Conservation (phyloP, 2,888 invertebrate species). For the Drosophila parthenogenetica region DNA sequence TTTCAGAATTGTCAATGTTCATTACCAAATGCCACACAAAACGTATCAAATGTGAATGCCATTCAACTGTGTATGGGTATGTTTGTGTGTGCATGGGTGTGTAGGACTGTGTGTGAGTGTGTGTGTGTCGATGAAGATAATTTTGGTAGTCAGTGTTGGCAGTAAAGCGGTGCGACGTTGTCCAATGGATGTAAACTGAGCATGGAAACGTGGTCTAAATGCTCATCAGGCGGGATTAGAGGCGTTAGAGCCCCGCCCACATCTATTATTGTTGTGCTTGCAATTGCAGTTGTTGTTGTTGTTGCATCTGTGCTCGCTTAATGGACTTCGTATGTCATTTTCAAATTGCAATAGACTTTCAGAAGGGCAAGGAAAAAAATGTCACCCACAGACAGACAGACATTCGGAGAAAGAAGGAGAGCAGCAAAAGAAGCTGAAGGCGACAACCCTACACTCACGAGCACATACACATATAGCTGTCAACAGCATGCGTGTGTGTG, state of each 20-base stretch:
- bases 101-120: conserved; percentile 4
- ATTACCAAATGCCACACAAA: conserved; percentile 69
- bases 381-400: conserved; percentile 48
- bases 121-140: conserved; percentile 49
- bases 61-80: conserved; percentile 28
- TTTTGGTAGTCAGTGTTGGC: conserved; percentile 46
- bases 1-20: conserved; percentile 76
- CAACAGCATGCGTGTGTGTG: conserved; percentile 53
- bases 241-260: conserved; percentile 23
- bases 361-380: conserved; percentile 45
- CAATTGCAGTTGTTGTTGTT: conserved; percentile 39
- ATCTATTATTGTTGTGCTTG: conserved; percentile 13
- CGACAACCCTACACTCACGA: conserved; percentile 22
- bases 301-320: conserved; percentile 68
- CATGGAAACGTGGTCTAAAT: conserved; percentile 34
- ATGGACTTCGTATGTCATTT: conserved; percentile 80
- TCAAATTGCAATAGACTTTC: conserved; percentile 78
- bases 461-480: conserved; percentile 55
- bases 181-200: conserved; percentile 37
- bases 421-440: conserved; percentile 18
- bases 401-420: conserved; percentile 11
- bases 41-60: conserved; percentile 58
- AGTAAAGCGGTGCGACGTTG: background rate
- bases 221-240: conserved; percentile 60
- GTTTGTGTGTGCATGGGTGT: conserved; percentile 9